Evolutionary conservation across 2,888 invertebrate species (phyloP).

Genomic region (Liodrosophila aerea): DNA sequence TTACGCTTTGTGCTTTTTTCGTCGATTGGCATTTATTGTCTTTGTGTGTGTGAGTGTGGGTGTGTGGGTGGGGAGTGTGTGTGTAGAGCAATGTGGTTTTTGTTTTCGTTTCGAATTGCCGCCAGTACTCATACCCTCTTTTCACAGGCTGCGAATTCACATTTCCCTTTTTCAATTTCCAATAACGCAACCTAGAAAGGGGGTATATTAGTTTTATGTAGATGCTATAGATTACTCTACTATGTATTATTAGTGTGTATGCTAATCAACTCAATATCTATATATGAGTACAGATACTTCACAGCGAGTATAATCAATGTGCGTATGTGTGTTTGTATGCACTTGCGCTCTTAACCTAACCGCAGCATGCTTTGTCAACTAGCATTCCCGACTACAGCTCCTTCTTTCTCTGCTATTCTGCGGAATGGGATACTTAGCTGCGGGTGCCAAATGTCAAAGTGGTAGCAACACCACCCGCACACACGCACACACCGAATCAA

Average conservation of each 20-base stretch:
- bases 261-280: too few relatives aligned
- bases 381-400: too few relatives aligned
- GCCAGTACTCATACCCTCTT: background rate
- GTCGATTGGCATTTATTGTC: background rate
- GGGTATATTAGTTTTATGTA: too few relatives aligned
- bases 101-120: slow-evolving; percentile 45
- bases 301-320: too few relatives aligned
- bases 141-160: slow-evolving; percentile 6
- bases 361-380: too few relatives aligned
- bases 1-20: slow-evolving; percentile 32
- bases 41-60: slow-evolving; percentile 11
- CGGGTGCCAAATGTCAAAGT: slow-evolving; percentile 70
- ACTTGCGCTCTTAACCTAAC: too few relatives aligned
- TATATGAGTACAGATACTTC: too few relatives aligned
- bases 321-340: too few relatives aligned
- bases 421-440: slow-evolving; percentile 18
- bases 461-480: slow-evolving; percentile 24
- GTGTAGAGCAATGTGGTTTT: slow-evolving; percentile 47
- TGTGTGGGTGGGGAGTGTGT: too few relatives aligned
- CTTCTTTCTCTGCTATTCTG: background rate
- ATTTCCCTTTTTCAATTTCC: slow-evolving; percentile 18
- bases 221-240: too few relatives aligned
- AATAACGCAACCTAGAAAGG: background rate
- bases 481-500: background rate
- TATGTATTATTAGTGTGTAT: too few relatives aligned